These are phyloP conservation scores for Cyphomyrus plagiostoma DNA, from an alignment of 2,113 vertebrate species.

Conservation along the genomic window DNA sequence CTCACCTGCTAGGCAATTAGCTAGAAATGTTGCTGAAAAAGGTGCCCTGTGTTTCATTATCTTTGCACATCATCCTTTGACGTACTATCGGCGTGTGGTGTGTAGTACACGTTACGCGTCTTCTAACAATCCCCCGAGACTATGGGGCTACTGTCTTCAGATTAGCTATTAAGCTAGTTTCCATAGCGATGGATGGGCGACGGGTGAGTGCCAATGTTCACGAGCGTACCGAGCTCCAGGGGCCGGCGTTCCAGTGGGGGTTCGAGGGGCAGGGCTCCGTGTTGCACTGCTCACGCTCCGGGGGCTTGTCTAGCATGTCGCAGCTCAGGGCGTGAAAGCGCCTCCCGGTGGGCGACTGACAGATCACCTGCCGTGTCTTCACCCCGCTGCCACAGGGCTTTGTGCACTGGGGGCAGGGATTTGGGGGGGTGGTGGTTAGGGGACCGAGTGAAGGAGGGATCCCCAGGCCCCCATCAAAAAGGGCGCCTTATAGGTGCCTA, in stretches of 20 bases:
- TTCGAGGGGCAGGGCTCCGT: conserved; percentile 78
- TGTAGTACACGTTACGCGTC: neutral
- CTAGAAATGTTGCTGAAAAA: neutral
- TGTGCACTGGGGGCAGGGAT: conserved; percentile 66
- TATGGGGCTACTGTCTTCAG: conserved; percentile 13
- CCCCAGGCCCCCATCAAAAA: neutral
- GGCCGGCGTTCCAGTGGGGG: conserved; percentile 82
- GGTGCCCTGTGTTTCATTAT: neutral
- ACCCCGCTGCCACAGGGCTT: conserved; percentile 84
- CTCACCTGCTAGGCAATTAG: neutral
- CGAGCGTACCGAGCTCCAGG: conserved; percentile 96
- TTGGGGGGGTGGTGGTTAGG: neutral
- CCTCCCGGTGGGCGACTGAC: conserved; percentile 85
- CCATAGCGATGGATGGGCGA: neutral
- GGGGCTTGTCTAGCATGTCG: conserved; percentile 92
- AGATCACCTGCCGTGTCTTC: conserved; percentile 85
- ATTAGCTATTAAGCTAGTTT: conserved; percentile 11
- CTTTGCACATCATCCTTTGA: conserved; percentile 1
- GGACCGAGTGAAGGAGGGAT: neutral
- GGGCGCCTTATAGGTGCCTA: neutral
- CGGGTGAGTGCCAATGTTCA: conserved; percentile 62
- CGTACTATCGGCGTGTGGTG: conserved; percentile 32
- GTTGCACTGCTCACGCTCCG: conserved; percentile 94
- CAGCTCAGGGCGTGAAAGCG: conserved; percentile 93
- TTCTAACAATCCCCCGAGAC: conserved; percentile 27